phyloP scores from a whole-genome alignment of 2,888 invertebrate species.

The Dioctria linearis region DNA sequence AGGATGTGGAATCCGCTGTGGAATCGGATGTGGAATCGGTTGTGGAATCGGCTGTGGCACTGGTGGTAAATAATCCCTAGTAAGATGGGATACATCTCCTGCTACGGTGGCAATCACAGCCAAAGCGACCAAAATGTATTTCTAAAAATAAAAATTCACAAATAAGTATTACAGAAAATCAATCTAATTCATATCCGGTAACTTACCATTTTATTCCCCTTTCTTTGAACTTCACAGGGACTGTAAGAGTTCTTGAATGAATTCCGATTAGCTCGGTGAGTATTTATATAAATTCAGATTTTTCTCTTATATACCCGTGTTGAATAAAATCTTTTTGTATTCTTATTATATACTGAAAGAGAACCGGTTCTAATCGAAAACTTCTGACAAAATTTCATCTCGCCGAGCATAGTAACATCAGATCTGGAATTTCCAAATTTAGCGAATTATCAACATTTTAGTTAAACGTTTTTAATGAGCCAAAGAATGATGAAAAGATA shows the following conservation, averaged over 20 bases:
- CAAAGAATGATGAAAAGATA: background rate
- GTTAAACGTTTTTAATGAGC: background rate
- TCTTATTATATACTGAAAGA: background rate
- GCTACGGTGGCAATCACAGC: slow-evolving; percentile 17
- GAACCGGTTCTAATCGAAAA: slow-evolving; percentile 12
- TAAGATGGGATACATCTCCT: slow-evolving; percentile 40
- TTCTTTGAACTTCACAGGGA: slow-evolving; percentile 39
- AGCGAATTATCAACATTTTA: slow-evolving; percentile 11
- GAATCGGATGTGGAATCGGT: slow-evolving; percentile 10
- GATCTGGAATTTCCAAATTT: slow-evolving; percentile 38
- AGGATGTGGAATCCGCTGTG: background rate
- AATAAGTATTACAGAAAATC: background rate
- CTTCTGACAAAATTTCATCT: background rate
- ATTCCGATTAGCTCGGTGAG: background rate
- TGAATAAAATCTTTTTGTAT: background rate
- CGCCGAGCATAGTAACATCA: background rate
- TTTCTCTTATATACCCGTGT: background rate
- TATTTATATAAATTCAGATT: slow-evolving; percentile 38
- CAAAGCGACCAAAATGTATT: slow-evolving; percentile 12
- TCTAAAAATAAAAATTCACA: slow-evolving; percentile 10
- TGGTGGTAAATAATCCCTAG: slow-evolving; percentile 27
- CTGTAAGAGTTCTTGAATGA: slow-evolving; percentile 29
- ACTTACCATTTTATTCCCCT: slow-evolving; percentile 31
- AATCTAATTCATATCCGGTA: background rate
- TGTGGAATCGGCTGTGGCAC: background rate